Conservation (phyloP, 2,888 invertebrate genomes). For the Auanema freiburgensis region DNA sequence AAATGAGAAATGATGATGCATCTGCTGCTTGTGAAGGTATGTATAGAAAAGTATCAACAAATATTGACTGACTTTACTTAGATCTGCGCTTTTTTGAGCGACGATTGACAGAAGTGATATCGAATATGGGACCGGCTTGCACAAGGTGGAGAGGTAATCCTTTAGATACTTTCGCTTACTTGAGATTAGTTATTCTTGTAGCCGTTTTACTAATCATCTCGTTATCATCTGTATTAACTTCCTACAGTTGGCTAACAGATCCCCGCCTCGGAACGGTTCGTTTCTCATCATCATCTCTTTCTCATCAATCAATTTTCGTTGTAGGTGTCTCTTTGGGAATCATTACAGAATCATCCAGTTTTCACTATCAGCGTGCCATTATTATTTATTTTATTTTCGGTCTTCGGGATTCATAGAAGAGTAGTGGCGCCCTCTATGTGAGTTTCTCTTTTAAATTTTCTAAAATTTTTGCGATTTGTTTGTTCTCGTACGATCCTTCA, state of each 20-base stretch:
- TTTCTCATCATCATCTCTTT: not conserved
- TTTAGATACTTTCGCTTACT: too few species aligned
- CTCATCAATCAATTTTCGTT: conserved; percentile 3
- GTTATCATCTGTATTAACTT: conserved; percentile 86
- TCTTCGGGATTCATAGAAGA: conserved; percentile 89
- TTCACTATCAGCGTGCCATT: conserved; percentile 83
- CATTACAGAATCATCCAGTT: conserved; percentile 88
- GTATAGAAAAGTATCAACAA: conserved; percentile 1
- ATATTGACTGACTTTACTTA: conserved; percentile 20
- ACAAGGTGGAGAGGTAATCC: conserved; percentile 76
- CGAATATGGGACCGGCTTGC: conserved; percentile 89
- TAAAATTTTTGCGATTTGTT: not conserved
- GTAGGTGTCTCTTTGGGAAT: conserved; percentile 75
- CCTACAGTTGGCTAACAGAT: conserved; percentile 93
- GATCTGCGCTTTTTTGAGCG: conserved; percentile 97
- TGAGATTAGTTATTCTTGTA: conserved; percentile 65
- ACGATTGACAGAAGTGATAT: conserved; percentile 92
- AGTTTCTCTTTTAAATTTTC: conserved; percentile 14
- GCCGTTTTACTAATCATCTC: conserved; percentile 84
- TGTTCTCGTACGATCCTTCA: not conserved
- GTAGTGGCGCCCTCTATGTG: conserved; percentile 91
- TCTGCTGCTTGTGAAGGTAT: conserved; percentile 49
- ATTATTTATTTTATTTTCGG: conserved; percentile 75
- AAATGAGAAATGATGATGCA: conserved; percentile 30
- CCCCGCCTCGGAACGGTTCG: conserved; percentile 82